Conservation (phyloP, 2,797 vertebrate species). For the Danio tinwini region DNA sequence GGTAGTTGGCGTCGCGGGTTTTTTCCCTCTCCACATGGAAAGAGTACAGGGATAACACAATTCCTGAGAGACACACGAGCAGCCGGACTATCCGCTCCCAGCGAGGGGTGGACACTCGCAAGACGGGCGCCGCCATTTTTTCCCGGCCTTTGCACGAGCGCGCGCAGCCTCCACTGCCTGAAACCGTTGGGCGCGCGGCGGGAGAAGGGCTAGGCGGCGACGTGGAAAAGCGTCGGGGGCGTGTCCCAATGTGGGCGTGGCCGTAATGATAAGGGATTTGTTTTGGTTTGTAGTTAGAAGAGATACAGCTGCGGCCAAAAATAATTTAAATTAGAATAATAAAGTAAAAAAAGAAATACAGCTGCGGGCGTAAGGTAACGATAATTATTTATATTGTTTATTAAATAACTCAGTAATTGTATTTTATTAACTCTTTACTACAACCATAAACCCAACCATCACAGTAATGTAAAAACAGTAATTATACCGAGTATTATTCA, state of each 20-base stretch:
- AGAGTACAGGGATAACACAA: constrained; percentile 90
- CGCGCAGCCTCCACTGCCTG: constrained; percentile 68
- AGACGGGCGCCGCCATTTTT: constrained; percentile 98
- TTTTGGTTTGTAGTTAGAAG: not conserved
- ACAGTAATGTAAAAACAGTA: too few species aligned
- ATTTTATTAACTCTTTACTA: too few species aligned
- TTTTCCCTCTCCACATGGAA: constrained; percentile 94
- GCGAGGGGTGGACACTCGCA: constrained; percentile 98
- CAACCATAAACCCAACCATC: too few species aligned
- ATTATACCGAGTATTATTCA: too few species aligned
- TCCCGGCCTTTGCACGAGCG: constrained; percentile 80
- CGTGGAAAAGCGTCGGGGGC: constrained; percentile 67
- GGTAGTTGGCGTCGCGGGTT: constrained; percentile 84
- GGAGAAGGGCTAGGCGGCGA: constrained; percentile 48
- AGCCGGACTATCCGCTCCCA: constrained; percentile 94
- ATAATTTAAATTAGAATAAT: too few species aligned
- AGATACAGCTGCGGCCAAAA: too few species aligned
- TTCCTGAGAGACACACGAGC: constrained; percentile 90
- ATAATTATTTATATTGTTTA: too few species aligned
- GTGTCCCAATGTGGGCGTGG: constrained; percentile 54
- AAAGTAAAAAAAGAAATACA: too few species aligned
- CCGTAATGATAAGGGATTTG: too few species aligned
- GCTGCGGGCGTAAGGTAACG: too few species aligned
- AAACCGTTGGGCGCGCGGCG: constrained; percentile 67
- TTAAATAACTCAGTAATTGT: too few species aligned